Evolutionary conservation across 2,888 invertebrate species (phyloP).

Genomic region (Temnothorax rugatulus): DNA sequence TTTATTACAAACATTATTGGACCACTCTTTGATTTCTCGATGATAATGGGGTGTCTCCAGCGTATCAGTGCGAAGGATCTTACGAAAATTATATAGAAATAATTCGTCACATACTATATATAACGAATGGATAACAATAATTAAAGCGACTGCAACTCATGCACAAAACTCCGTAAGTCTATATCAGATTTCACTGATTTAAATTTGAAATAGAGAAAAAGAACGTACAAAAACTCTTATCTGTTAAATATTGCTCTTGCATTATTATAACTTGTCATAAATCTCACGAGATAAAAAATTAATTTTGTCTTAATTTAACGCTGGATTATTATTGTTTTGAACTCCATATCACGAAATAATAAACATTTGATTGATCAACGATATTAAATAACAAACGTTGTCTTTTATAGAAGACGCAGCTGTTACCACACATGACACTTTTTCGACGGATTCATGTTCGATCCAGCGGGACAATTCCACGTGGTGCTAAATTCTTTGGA

Average conservation of each 20-base stretch:
- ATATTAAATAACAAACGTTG: slow-evolving; percentile 7
- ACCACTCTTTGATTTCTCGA: slow-evolving; percentile 6
- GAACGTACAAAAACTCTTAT: not conserved
- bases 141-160: not conserved
- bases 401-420: not conserved
- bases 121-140: slow-evolving; percentile 15
- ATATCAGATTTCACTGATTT: not conserved
- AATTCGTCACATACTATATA: not conserved
- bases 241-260: not conserved
- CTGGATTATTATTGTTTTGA: not conserved
- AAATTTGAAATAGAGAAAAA: not conserved
- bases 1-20: slow-evolving; percentile 75
- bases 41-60: not conserved
- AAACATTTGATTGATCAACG: slow-evolving; percentile 30
- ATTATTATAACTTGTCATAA: not conserved
- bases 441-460: slow-evolving; percentile 88
- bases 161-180: not conserved
- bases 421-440: slow-evolving; percentile 86
- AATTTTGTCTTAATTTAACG: not conserved
- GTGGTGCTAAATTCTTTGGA: slow-evolving; percentile 91
- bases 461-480: slow-evolving; percentile 86
- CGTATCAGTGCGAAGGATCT: not conserved
- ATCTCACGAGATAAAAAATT: not conserved
- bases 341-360: not conserved
- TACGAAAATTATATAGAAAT: not conserved